Evolutionary conservation across 2,888 invertebrate species (phyloP).

Genomic region (Watsonalla cultraria): DNA sequence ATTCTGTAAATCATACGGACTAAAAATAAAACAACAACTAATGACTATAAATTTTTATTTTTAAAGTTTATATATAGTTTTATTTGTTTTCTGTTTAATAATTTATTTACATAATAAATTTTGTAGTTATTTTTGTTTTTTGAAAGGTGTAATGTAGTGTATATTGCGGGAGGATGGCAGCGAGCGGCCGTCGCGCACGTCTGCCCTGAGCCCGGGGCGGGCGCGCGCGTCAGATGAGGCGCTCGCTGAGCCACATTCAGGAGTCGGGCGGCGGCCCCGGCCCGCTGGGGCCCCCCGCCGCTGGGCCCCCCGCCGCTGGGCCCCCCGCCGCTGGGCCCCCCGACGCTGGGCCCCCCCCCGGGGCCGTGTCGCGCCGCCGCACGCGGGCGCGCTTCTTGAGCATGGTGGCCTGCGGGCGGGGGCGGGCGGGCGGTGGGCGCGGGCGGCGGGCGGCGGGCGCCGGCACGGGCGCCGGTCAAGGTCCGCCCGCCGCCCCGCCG

Average conservation of each 20-base stretch:
- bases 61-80: conserved; percentile 28
- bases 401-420: conserved; percentile 96
- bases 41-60: conserved; percentile 59
- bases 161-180: conserved; percentile 24
- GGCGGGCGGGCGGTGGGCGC: conserved; percentile 22
- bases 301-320: conserved; percentile 80
- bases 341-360: conserved; percentile 70
- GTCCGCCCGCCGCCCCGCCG: conserved; percentile 79
- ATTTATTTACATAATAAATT: conserved; percentile 52
- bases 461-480: conserved; percentile 33
- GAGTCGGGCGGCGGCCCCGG: conserved; percentile 70
- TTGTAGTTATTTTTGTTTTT: background rate
- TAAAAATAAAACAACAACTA: conserved; percentile 68
- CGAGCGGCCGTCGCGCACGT: conserved; percentile 56
- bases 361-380: conserved; percentile 96
- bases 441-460: conserved; percentile 44
- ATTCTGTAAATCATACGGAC: conserved; percentile 38
- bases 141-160: background rate
- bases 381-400: conserved; percentile 99
- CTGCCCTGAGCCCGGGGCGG: conserved; percentile 70
- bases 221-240: conserved; percentile 80
- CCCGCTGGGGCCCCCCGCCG: conserved; percentile 48
- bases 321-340: conserved; percentile 97
- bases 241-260: conserved; percentile 86
- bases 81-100: conserved; percentile 15